Base-by-base conservation (phyloP, 92 coral and sea anemone genomes). In the Heliopora coerulea region DNA sequence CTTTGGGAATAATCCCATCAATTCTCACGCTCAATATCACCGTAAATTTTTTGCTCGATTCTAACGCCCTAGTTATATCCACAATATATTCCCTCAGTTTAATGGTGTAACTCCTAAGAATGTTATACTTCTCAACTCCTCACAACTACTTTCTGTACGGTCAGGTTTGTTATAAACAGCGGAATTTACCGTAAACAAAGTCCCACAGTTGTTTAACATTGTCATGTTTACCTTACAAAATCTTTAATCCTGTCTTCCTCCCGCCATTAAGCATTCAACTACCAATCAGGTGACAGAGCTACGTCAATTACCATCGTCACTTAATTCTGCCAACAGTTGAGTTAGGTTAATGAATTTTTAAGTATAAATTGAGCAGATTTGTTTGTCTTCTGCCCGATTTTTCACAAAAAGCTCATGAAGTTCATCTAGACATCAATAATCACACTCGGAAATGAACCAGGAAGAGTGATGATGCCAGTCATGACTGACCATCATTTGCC, bases 351-450 rank as follows among this genome's bases (percentile, higher is more conserved):
- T 68, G 70, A 50, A 49, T 49, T 68, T 68, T 68, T 68, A 48
- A 49, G 75, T 52, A 63, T 50, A 70, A 70, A 70, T 63, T 50
- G 62, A 54, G 20, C 21, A 40, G 35, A 49, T 46, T 67, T 67
- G 74, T 67, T 62, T 69, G 76, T 69, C 52, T 69, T 62, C 62
- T 69, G 52, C 76, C 76, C 28, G 24, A 20, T 48, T 69, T 54
- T 49, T 21, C 49, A 50, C n/a, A 69, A 69, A 62, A 4, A 54
- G 31, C 63, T 48, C 32, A 13, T 70, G 63, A 52, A 35, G 49
- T n/a, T 54, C 63, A 15, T 4, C 39, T 54, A 29, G 63, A 70
- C 50, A 70, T 54, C 50, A 21, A 70, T n/a, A n/a, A n/a, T n/a
- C n/a, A n/a, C n/a, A n/a, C n/a, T n/a, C n/a, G n/a, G n/a, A n/a